These are phyloP conservation scores for Elysia crispata DNA, from an alignment of 2,888 invertebrate species.

Conservation along the genomic window DNA sequence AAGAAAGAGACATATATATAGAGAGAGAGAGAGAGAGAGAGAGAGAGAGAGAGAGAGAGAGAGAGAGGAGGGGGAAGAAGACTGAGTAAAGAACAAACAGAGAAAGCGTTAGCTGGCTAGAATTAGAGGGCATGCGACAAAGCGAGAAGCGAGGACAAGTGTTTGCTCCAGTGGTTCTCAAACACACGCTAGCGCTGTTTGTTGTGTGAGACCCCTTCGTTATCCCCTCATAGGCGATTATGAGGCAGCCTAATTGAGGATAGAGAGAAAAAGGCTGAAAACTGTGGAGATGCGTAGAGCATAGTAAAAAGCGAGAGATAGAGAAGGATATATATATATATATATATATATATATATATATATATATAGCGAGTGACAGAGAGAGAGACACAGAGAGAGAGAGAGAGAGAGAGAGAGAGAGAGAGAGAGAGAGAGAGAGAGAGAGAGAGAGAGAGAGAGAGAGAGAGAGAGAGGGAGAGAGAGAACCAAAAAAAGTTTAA, in stretches of 20 bases:
- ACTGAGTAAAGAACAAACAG: not conserved
- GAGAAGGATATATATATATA: too few species aligned
- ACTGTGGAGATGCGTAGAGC: too few species aligned
- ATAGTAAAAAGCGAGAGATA: constrained; percentile 11
- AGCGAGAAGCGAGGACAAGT: not conserved
- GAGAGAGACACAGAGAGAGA: constrained; percentile 9
- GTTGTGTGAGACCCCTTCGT: too few species aligned
- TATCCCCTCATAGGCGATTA: not conserved
- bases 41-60: not conserved
- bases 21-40: not conserved
- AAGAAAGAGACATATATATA: not conserved
- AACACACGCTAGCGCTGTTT: not conserved
- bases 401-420: not conserved
- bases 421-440: not conserved
- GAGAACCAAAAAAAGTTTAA: not conserved
- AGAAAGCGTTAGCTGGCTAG: not conserved
- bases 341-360: too few species aligned
- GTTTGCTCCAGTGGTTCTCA: constrained; percentile 27
- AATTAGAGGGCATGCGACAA: too few species aligned
- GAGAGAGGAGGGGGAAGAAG: not conserved
- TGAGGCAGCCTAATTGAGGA: not conserved
- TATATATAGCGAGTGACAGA: constrained; percentile 27
- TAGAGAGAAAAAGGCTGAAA: not conserved
- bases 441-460: not conserved
- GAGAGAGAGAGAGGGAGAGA: not conserved